Percentiles rank a stretch among this genome's conserved stretches.
Conservation (phyloP, 2,113 vertebrate species). For the Thamnaconus septentrionalis region DNA sequence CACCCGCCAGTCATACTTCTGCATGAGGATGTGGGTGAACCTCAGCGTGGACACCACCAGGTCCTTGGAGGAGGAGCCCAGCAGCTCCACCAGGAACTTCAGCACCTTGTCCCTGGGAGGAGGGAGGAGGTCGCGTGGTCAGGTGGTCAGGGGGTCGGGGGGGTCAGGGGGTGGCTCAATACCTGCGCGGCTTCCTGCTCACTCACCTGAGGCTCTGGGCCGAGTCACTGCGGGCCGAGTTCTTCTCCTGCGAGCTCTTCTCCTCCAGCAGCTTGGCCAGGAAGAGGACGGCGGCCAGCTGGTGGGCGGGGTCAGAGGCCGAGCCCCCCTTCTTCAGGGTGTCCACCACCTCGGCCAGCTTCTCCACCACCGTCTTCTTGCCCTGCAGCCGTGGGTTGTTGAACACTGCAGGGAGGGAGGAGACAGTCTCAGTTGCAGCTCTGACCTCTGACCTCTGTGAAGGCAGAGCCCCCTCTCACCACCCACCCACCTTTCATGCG, state of each 20-base stretch:
- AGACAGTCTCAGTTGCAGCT: not conserved
- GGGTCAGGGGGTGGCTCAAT: too few species aligned
- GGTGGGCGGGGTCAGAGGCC: slow-evolving; percentile 67
- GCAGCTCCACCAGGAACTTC: slow-evolving; percentile 84
- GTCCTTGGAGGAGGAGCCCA: slow-evolving; percentile 76
- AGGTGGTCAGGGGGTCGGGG: not conserved
- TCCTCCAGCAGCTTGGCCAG: slow-evolving; percentile 82
- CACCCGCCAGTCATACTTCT: slow-evolving; percentile 84
- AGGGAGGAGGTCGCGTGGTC: not conserved
- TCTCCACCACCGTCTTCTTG: slow-evolving; percentile 76
- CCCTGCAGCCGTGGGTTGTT: slow-evolving; percentile 69
- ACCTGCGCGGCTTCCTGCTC: too few species aligned
- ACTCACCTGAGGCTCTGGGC: slow-evolving; percentile 73
- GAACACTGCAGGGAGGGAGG: slow-evolving; percentile 63
- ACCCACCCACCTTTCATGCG: slow-evolving; percentile 75
- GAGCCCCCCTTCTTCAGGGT: slow-evolving; percentile 77
- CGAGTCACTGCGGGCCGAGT: slow-evolving; percentile 65
- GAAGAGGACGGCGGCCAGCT: slow-evolving; percentile 78
- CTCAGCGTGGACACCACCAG: slow-evolving; percentile 78
- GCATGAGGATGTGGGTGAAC: slow-evolving; percentile 83
- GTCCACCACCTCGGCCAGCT: slow-evolving; percentile 76
- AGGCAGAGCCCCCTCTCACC: too few species aligned
- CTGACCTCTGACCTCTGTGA: too few species aligned
- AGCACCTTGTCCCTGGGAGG: slow-evolving; percentile 85
- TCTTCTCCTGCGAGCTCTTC: slow-evolving; percentile 70